Conservation (phyloP, 2,797 vertebrate species). For the Rhinoraja longicauda region DNA sequence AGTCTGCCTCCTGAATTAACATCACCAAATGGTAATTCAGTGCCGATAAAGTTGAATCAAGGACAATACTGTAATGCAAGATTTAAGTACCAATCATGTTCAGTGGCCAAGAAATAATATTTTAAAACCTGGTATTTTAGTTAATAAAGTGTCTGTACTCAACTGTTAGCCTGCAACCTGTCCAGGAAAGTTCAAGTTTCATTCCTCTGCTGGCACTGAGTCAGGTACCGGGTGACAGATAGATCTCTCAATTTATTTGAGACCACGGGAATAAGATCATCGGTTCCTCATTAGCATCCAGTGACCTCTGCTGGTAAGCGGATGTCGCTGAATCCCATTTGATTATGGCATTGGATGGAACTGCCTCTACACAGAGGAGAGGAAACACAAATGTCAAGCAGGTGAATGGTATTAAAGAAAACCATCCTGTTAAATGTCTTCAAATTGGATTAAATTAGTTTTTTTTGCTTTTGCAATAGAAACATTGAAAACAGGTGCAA, state of each 20-base stretch:
- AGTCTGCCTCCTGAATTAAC: background rate
- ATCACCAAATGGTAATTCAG: background rate
- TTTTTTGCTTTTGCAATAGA: too few relatives aligned
- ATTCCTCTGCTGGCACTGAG: background rate
- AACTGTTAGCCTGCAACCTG: background rate
- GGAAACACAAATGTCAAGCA: background rate
- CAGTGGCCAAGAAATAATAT: background rate
- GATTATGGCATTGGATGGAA: background rate
- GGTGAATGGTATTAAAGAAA: background rate
- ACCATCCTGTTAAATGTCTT: background rate
- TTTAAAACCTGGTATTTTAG: background rate
- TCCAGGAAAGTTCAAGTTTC: background rate
- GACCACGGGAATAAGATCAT: background rate
- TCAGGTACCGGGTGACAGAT: background rate
- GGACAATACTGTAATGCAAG: background rate
- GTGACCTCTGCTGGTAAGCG: constrained; percentile 32
- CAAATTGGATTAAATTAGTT: too few relatives aligned
- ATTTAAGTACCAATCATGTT: background rate
- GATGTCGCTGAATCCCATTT: background rate
- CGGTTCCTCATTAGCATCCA: background rate
- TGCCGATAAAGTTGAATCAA: background rate
- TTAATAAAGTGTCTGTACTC: background rate
- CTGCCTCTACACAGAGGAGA: background rate
- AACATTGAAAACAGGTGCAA: too few relatives aligned
- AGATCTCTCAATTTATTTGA: background rate